Evolutionary conservation across 2,797 vertebrate genomes (phyloP), one percentile per base, ranked within the genome.

Genomic region (Rousettus madagascariensis): DNA sequence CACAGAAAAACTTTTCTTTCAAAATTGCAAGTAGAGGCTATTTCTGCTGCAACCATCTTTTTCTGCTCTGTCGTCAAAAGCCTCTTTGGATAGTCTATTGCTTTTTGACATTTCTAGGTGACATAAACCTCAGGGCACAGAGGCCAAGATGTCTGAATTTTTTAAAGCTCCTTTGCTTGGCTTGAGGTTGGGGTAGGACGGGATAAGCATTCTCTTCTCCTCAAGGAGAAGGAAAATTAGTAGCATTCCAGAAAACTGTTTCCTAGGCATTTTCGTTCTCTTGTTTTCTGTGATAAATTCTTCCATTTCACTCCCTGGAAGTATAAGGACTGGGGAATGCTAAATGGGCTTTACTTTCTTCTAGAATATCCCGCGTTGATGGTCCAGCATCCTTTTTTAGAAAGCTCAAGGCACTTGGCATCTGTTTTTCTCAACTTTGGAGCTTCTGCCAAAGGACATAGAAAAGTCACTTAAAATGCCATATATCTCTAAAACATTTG

Each of bases 351-450:
- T 75, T 15, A 43, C 24, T 55, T 90, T 95, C 22, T 90, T n/a
- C 74, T 53, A 69, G 75, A 15, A 55, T 53, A 61, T 26, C 30
- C 33, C 68, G 17, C n/a, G 19, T 51, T 8, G 38, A 57, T 79
- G 38, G 57, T 36, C 49, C 30, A 51, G 65, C 49, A 72, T 33
- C 16, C 41, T 33, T 72, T 75, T 80, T 90, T 19, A 86, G 66
- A 95, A 71, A 46, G 46, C 5, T 83, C 19, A 46, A 59, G 26
- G 12, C 36, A 80, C 49, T 86, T 68, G 30, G 36, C 74, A 43
- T 68, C 59, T 93, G 26, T 86, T 90, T 95, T 49, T 80, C 65
- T 90, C 74, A 19, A 22, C 41, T 79, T 90, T 26, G 33, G 57
- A 66, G 33, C 66, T 77, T 90, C 57, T 86, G 66, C 49, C 74